Percentiles rank a stretch among this genome's conserved stretches.
These are phyloP conservation scores for Anguilla megastoma DNA, from an alignment of 2,797 vertebrate genomes.

Conservation along the genomic window DNA sequence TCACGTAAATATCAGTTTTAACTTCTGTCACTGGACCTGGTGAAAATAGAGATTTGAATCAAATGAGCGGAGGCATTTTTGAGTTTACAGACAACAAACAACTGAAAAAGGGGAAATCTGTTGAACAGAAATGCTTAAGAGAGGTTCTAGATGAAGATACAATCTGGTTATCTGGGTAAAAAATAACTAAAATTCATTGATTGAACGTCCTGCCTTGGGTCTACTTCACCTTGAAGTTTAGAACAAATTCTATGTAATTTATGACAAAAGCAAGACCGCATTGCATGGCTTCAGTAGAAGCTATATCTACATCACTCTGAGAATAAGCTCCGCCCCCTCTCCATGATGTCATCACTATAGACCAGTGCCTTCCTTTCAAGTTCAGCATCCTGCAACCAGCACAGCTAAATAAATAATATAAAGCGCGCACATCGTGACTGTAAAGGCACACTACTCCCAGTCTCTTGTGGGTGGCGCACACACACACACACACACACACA, in stretches of 20 bases:
- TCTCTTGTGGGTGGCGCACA: background rate
- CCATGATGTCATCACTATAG: background rate
- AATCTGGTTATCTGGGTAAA: background rate
- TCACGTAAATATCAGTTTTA: constrained; percentile 99
- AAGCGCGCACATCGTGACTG: background rate
- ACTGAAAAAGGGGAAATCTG: background rate
- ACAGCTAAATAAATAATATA: background rate
- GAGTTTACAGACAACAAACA: background rate
- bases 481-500: no score
- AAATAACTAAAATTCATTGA: background rate
- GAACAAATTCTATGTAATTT: background rate
- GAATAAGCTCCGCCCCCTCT: background rate
- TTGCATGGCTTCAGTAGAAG: background rate
- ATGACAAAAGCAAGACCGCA: background rate
- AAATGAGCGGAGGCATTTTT: background rate
- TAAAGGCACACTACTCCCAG: background rate
- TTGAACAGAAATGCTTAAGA: background rate
- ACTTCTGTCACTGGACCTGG: constrained; percentile 97
- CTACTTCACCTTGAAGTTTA: background rate
- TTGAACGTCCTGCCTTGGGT: background rate
- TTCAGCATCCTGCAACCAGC: background rate
- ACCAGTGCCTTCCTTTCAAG: background rate
- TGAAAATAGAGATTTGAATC: constrained; percentile 42
- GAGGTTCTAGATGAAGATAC: background rate
- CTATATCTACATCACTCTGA: background rate